These are phyloP conservation scores for Scelioninae gen. 1 DNA, from an alignment of 2,888 invertebrate genomes.

Conservation along the genomic window DNA sequence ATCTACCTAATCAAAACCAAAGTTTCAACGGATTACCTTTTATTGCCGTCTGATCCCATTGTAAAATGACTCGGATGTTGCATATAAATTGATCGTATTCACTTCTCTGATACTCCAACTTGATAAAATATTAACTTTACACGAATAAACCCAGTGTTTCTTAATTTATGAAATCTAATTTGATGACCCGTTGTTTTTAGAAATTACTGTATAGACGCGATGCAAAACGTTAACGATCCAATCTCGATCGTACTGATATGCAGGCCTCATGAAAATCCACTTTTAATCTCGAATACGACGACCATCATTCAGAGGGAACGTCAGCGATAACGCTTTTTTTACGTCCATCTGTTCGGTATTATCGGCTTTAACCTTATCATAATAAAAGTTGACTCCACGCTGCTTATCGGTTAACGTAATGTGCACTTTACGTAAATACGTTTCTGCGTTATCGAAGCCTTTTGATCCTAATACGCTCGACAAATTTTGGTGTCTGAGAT, in stretches of 20 bases:
- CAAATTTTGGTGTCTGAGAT: slow-evolving; percentile 37
- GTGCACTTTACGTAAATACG: slow-evolving; percentile 52
- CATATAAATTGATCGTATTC: too few relatives aligned
- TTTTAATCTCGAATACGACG: slow-evolving; percentile 32
- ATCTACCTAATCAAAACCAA: too few relatives aligned
- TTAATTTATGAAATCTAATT: too few relatives aligned
- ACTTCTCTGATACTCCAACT: too few relatives aligned
- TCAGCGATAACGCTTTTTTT: slow-evolving; percentile 38
- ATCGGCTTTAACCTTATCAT: slow-evolving; percentile 46
- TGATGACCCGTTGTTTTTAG: too few relatives aligned
- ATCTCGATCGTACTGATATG: background rate
- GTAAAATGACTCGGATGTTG: too few relatives aligned
- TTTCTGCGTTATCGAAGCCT: slow-evolving; percentile 29
- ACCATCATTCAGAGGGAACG: slow-evolving; percentile 5
- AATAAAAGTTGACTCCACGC: slow-evolving; percentile 46
- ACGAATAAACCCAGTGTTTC: too few relatives aligned
- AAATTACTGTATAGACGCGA: background rate
- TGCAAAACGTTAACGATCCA: slow-evolving; percentile 10
- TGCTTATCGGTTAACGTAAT: slow-evolving; percentile 39
- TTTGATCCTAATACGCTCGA: slow-evolving; percentile 45
- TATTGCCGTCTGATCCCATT: too few relatives aligned
- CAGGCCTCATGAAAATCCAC: slow-evolving; percentile 19
- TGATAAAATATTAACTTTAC: too few relatives aligned
- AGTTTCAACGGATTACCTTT: too few relatives aligned
- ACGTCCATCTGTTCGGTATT: slow-evolving; percentile 40